phyloP scores from a whole-genome alignment of 2,113 vertebrate genomes.

The Oxyruncus cristatus region DNA sequence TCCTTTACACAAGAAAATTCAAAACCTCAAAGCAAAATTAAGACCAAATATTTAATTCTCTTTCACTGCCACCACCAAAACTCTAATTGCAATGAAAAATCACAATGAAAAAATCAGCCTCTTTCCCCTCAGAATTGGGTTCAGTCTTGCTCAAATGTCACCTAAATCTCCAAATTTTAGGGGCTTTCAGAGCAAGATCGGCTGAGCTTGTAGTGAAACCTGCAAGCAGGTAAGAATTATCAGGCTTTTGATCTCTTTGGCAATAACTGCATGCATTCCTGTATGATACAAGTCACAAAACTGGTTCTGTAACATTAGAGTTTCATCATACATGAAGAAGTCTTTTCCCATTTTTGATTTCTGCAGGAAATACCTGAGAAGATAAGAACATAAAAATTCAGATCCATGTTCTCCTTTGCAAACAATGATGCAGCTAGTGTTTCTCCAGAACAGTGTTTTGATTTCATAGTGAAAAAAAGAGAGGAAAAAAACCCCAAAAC shows the following conservation, averaged over 20 bases:
- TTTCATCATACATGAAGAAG: neutral
- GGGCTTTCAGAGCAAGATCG: neutral
- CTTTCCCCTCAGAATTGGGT: neutral
- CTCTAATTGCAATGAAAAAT: neutral
- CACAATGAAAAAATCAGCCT: neutral
- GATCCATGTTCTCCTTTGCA: neutral
- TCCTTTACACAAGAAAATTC: neutral
- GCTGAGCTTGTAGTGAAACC: neutral
- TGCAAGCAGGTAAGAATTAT: neutral
- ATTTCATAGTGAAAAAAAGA: neutral
- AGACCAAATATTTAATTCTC: neutral
- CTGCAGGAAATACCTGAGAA: neutral
- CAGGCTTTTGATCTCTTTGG: neutral
- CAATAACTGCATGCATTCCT: neutral
- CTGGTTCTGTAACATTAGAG: neutral
- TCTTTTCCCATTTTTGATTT: neutral
- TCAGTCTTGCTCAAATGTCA: neutral
- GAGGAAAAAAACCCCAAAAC: fast-evolving
- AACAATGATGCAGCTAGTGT: neutral
- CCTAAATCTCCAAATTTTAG: neutral
- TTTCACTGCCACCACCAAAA: neutral
- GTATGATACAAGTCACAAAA: neutral
- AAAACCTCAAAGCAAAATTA: neutral
- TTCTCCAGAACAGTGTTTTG: neutral
- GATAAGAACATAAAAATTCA: neutral